Base-by-base conservation (phyloP, 2,113 vertebrate species). In the Coreoperca whiteheadi region DNA sequence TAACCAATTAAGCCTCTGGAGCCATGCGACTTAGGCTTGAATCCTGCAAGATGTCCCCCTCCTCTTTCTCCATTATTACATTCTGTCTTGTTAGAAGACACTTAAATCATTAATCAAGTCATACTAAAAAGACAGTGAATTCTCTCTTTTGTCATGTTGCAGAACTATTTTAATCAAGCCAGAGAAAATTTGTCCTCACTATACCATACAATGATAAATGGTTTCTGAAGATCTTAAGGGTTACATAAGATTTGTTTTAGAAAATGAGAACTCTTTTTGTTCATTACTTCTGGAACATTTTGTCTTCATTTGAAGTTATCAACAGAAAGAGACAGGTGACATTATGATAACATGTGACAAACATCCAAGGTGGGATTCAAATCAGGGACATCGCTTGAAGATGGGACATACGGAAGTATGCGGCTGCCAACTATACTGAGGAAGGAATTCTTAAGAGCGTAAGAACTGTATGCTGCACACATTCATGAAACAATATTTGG, bases 371-470 rank as follows among this genome's bases (percentile, higher is more conserved):
- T 43, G 34, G 11, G 12, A 32, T 39, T 39, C 20, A 39, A 63
- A 63, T 63, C 32, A 63, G 39, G 10, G 8, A 53, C 43, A n/a
- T 39, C 61, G 39, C 34, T 6, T 64, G 21, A 39, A 39, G 60
- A 63, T 21, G 18, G 30, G 18, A 20, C 4, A 11, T 63, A 37
- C 11, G 32, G 4, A 4, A 4, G 60, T 61, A 32, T 5, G 6
- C 6, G 23, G 48, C 57, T 59, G 37, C 8, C 30, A 39, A 56
- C 30, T 77, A 14, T 39, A 61, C 20, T 43, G 12, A 34, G 4
- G 37, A n/a, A 79, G 68, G 18, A 74, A 61, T 41, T 59, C n/a
- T 53, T 65, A 10, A 50, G 50, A 37, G 54, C 63, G 57, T 18
- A 43, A 18, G 30, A 61, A 21, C 4, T 46, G 37, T 56, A 46